Percentiles rank a stretch among this genome's conserved stretches.
These are phyloP conservation scores for Oreortyx pictus DNA, from an alignment of 2,797 vertebrate species.

Conservation along the genomic window DNA sequence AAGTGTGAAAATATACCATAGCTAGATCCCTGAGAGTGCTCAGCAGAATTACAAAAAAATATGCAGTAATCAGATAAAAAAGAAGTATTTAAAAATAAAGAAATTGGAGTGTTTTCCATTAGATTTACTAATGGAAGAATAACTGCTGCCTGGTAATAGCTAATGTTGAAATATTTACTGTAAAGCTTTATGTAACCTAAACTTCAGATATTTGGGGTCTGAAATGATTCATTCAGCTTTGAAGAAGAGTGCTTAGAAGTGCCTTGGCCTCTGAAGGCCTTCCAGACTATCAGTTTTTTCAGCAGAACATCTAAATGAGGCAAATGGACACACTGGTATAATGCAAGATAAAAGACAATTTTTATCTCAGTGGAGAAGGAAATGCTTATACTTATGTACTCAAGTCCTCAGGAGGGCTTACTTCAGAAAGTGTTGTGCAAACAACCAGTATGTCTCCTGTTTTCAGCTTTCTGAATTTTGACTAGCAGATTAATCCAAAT, in stretches of 20 bases:
- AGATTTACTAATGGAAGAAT: neutral
- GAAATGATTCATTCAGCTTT: neutral
- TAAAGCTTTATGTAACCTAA: neutral
- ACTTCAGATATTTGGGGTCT: neutral
- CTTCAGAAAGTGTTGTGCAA: neutral
- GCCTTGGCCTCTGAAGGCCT: neutral
- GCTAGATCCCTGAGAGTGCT: neutral
- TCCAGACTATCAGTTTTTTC: neutral
- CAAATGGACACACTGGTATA: neutral
- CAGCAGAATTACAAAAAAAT: neutral
- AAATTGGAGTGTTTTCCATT: neutral
- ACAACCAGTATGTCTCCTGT: neutral
- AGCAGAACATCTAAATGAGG: neutral
- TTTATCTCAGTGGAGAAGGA: neutral
- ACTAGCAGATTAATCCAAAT: neutral
- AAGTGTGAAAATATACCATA: neutral
- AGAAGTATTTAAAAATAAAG: neutral
- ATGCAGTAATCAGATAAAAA: neutral
- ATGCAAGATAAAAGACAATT: neutral
- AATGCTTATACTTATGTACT: neutral
- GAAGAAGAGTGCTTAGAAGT: neutral
- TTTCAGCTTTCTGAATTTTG: neutral
- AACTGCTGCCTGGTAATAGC: neutral
- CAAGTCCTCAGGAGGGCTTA: neutral
- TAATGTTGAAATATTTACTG: neutral